phyloP scores from a whole-genome alignment of 2,888 invertebrate genomes.

The Amblyjoppa fuscipennis region DNA sequence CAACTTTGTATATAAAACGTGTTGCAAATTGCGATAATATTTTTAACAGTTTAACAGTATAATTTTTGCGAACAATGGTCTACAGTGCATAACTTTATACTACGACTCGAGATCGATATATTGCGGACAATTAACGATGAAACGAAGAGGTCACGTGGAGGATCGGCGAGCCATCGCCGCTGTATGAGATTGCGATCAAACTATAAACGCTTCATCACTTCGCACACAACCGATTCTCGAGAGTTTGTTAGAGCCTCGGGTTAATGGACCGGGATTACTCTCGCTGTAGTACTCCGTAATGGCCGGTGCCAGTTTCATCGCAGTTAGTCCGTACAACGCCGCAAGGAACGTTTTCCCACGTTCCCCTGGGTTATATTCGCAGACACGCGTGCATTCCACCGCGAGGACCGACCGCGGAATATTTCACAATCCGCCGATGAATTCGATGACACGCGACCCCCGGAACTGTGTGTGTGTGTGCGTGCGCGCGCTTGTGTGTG shows the following conservation, averaged over 20 bases:
- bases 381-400: conserved; percentile 42
- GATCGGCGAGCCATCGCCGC: conserved; percentile 1
- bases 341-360: conserved; percentile 7
- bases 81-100: no score
- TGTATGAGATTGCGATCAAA: conserved; percentile 31
- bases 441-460: not conserved
- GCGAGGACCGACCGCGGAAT: conserved; percentile 31
- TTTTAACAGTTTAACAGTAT: no score
- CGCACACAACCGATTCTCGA: conserved; percentile 39
- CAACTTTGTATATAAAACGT: no score
- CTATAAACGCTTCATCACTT: not conserved
- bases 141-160: not conserved
- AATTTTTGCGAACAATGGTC: no score
- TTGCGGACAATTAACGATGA: no score
- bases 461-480: not conserved
- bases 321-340: not conserved
- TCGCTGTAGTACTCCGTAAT: conserved; percentile 7
- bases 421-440: conserved; percentile 9
- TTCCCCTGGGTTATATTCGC: not conserved
- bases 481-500: no score
- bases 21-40: no score
- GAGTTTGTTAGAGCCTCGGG: conserved; percentile 57
- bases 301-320: conserved; percentile 25
- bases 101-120: no score
- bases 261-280: conserved; percentile 66